Percentiles rank a stretch among this genome's conserved stretches.
Conservation (phyloP, 2,113 vertebrate species). For the Paradoxurus hermaphroditus region DNA sequence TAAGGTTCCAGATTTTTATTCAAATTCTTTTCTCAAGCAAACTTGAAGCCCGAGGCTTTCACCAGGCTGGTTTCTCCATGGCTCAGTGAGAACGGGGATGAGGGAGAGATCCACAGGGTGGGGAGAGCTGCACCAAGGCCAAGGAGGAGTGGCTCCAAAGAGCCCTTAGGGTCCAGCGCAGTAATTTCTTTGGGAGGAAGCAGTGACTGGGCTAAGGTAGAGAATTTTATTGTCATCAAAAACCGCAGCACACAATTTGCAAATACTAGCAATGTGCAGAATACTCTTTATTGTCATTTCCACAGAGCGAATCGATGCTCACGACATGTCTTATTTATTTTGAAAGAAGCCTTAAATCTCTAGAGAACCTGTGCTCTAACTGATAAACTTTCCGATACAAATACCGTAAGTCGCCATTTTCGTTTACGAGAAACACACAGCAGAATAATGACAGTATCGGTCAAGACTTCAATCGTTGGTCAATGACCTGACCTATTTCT, state of each 20-base stretch:
- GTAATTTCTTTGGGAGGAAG: background rate
- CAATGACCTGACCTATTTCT: background rate
- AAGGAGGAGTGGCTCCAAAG: too few relatives aligned
- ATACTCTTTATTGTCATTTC: background rate
- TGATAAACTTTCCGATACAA: background rate
- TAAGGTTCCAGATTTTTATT: background rate
- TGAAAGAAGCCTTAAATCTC: background rate
- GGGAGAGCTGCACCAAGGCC: background rate
- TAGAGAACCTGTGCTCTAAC: background rate
- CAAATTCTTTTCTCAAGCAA: background rate
- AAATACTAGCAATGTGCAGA: background rate
- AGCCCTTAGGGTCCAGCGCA: fast-evolving
- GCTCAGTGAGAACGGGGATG: background rate
- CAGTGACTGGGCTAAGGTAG: too few relatives aligned
- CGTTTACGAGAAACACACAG: background rate
- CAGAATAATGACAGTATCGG: background rate
- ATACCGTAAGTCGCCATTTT: background rate
- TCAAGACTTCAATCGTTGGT: background rate
- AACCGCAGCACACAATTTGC: background rate
- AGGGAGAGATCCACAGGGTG: fast-evolving
- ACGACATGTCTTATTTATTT: background rate
- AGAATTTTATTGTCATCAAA: background rate
- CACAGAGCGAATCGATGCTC: background rate
- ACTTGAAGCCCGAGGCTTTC: constrained; percentile 15
- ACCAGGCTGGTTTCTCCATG: background rate